Evolutionary conservation across 1,140 invertebrate species (phyloP), one percentile per base, ranked within the genome.

Genomic region (Acromyrmex heyeri): DNA sequence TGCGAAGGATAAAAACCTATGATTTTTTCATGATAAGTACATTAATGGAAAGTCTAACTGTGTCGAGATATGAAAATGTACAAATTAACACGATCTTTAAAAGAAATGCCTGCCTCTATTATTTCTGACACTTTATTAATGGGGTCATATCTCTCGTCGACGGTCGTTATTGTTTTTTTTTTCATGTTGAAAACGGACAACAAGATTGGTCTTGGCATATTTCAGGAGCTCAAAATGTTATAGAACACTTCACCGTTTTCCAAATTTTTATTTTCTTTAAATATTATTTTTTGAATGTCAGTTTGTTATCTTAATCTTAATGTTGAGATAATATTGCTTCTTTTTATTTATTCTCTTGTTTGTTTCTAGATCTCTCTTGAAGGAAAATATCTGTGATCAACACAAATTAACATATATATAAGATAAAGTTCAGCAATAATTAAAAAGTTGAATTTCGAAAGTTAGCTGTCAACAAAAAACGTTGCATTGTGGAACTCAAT

Each of bases 401-500:
- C 21, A 24, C 64, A 57, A 69, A 55, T 69, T 81, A 70, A 55
- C 48, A 81, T 70, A 70, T 70, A 57, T 55, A 70, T 30, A 38
- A 81, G 30, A 81, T 55, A 24, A 70, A 55, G 61, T 78, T 65
- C 5, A 4, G 10, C 4, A 50, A 12, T 69, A 67, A 81, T 69
- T 70, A 81, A 70, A 77, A 70, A 69, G 27, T 53, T 79, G 44
- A 81, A 55, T 81, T 79, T 78, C n/a, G 30, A 79, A 67, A 65
- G 24, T 62, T 69, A 53, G n/a, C 7, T 21, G n/a, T 72, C 21
- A 21, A 14, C 44, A 67, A 75, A 34, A n/a, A 59, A 62, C 62
- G 67, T 86, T 55, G 62, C 62, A 30, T 89, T 86, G 73, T 59
- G 76, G 72, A 89, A 64, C 78, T 61, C 75, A 69, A 73, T 48